Base-by-base conservation (phyloP, 1,140 invertebrate genomes). In the Hirudo medicinalis region DNA sequence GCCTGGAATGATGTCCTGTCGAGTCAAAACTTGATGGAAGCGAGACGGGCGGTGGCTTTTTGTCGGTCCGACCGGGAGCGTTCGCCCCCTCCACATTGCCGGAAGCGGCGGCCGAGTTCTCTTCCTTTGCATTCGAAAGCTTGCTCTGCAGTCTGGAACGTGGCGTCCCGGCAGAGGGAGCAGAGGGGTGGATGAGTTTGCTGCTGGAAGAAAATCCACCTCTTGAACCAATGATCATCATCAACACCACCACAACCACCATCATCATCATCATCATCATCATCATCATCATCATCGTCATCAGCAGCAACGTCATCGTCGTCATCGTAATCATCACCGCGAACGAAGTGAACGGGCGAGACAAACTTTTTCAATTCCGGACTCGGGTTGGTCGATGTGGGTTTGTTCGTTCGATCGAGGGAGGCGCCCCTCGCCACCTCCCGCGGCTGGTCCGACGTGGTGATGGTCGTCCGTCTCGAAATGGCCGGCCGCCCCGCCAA, bases 281-380 rank as follows among this genome's bases (percentile, higher is more conserved):
- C 43, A 49, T 17, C 43, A 49, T 13, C 13, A 17, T 49, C 43
- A 17, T 13, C 43, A 17, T 36, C 13, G 43, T 13, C 43, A 17
- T 13, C 5, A 17, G 3, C 43, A 13, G 3, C 9, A 8, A 1
- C 43, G 11, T 17, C 43, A 49, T 13, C 13, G 13, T 49, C 43
- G 13, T 13, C 43, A 17, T 13, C 43, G 13, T 13, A 2, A 49
- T 9, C 9, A 49, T 1, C 43, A 49, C 43, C 13, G 11, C 15
- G 1, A 49, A 49, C 13, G 43, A 13, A 49, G 11, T 9, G 43
- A 49, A 15, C 43, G 43, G 15, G 43, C 13, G 57, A 15, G 17
- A 63, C 22, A 22, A 63, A 63, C 69, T 70, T 70, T 53, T 70
- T 70, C n/a, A 70, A 49, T 32, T 70, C 69, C 13, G 69, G 69